These are phyloP conservation scores for Tetrax tetrax DNA, from an alignment of 2,113 vertebrate genomes.

Conservation along the genomic window DNA sequence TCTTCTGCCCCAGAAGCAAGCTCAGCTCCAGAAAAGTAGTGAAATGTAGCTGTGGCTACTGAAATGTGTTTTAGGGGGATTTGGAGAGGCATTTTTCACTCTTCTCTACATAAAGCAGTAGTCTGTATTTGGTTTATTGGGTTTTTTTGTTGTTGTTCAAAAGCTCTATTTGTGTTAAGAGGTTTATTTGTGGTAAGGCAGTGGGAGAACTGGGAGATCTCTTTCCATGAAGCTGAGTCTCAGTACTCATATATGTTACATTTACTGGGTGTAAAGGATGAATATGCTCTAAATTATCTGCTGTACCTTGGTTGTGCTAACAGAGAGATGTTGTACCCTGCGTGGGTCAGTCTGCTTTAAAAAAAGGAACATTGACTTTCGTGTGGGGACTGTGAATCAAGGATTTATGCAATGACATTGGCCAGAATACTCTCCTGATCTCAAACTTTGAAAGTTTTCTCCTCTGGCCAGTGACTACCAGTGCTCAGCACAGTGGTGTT, in stretches of 20 bases:
- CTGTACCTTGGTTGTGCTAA: not conserved
- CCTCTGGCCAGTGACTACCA: not conserved
- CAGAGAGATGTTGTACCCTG: not conserved
- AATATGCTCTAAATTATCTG: not conserved
- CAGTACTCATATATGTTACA: rapidly evolving
- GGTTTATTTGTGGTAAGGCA: not conserved
- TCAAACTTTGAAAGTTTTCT: not conserved
- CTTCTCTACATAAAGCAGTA: not conserved
- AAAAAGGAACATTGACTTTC: not conserved
- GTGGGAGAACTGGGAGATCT: not conserved
- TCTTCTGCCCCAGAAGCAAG: not conserved
- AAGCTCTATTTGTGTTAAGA: not conserved
- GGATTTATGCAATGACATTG: rapidly evolving
- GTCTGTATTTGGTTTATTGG: not conserved
- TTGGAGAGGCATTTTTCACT: not conserved
- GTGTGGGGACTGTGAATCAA: rapidly evolving
- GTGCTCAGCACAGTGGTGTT: not conserved
- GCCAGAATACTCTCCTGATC: not conserved
- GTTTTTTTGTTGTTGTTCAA: too few species aligned
- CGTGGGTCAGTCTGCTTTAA: not conserved
- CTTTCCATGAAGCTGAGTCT: not conserved
- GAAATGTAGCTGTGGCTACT: not conserved
- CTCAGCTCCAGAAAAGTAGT: not conserved
- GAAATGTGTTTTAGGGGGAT: not conserved
- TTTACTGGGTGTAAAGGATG: not conserved